Evolutionary conservation across 2,888 invertebrate genomes (phyloP).

Genomic region (Achlya flavicornis): DNA sequence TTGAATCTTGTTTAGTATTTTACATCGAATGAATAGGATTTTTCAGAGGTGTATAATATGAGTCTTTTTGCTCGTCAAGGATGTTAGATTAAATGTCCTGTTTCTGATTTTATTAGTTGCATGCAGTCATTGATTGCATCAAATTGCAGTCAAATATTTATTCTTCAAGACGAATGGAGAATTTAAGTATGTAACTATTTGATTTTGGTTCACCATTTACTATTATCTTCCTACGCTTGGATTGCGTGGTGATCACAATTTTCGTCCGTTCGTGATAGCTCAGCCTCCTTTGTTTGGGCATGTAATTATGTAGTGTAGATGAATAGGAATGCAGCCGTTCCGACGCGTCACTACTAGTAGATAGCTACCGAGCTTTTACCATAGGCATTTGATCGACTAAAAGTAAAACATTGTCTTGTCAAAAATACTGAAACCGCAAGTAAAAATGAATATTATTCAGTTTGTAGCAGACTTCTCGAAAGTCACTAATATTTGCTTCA

Average conservation of each 20-base stretch:
- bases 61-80: neutral
- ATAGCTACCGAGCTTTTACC: slow-evolving; percentile 17
- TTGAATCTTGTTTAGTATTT: slow-evolving; percentile 40
- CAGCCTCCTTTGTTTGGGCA: slow-evolving; percentile 58
- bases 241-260: slow-evolving; percentile 74
- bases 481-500: neutral
- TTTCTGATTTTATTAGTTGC: neutral
- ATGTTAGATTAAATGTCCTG: neutral
- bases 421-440: neutral
- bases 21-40: slow-evolving; percentile 34
- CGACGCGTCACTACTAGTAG: slow-evolving; percentile 23
- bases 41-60: slow-evolving; percentile 33
- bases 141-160: neutral
- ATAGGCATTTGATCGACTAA: neutral
- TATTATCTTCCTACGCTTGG: slow-evolving; percentile 70
- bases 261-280: slow-evolving; percentile 65
- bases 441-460: neutral
- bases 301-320: slow-evolving; percentile 56
- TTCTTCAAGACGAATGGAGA: slow-evolving; percentile 24
- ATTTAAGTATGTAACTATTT: slow-evolving; percentile 32
- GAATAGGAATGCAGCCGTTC: slow-evolving; percentile 40
- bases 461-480: too few relatives aligned
- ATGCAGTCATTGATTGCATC: neutral
- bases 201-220: slow-evolving; percentile 49
- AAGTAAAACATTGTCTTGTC: neutral